Evolutionary conservation across 1,140 invertebrate genomes (phyloP), one percentile per base, ranked within the genome.

Genomic region (Zeugodacus cucurbitae): DNA sequence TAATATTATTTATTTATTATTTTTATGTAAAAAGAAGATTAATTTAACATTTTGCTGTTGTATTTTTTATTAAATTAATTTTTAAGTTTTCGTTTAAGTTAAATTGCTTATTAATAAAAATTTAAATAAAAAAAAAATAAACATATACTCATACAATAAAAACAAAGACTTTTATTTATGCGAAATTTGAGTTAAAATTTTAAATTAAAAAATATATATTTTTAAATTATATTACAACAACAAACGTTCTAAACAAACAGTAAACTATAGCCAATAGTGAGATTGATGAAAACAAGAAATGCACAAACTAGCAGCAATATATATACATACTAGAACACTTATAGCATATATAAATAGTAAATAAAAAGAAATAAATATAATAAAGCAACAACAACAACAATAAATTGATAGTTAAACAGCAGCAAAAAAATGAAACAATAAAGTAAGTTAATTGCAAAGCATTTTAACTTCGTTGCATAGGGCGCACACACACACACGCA

Each of bases 291-390:
- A 8, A 17, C 11, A 78, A 29, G 32, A 70, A 29, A 29, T 70
- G 70, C 70, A 78, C 70, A 78, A 78, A 41, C n/a, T n/a, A 44
- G 34, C 22, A 44, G 70, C 70, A 78, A 78, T 78, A 86, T 32
- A 26, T 20, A 26, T 32, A 78, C 48, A 54, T 5, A 37, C 22
- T 67, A 67, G 22, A 67, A n/a, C 6, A 67, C 20, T 37, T 20
- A 74, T 26, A 74, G 29, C 29, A 37, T 10, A 74, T 26, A 32
- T n/a, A 20, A 26, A 29, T 70, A 70, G 3, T 70, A 70, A 48
- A 44, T 20, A 48, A 48, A n/a, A 29, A 82, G 11, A 6, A 48
- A n/a, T 8, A 37, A 10, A 82, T 37, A 82, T 78, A 70, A 70
- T 70, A 34, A 44, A n/a, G n/a, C 34, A 34, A 44, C 4, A 29